Evolutionary conservation across 2,797 vertebrate species (phyloP), one percentile per base, ranked within the genome.

Genomic region (Syngnathus acus): DNA sequence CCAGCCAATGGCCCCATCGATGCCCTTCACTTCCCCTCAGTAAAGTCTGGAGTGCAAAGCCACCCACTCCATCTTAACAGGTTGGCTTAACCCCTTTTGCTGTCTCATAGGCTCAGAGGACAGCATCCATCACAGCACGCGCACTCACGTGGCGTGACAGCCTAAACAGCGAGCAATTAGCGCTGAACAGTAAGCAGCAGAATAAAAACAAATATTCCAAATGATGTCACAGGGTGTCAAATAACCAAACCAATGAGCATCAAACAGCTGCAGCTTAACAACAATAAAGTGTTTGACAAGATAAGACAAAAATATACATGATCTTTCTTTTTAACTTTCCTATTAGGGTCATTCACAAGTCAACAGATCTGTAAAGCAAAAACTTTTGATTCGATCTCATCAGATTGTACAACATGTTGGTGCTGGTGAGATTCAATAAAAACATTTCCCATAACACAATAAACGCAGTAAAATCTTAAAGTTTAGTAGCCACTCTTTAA

Each of bases 21-120:
- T 87, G 88, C 82, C 86, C 86, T 89, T 88, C 88, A 90, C 87
- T 88, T 86, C 76, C 50, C n/a, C 70, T 81, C 87, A 83, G 81
- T 80, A 78, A 81, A 83, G 86, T 87, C 82, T 81, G 81, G 69
- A 82, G 84, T 78, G 82, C 78, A 71, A 68, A 64, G 68, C 73
- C 69, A 74, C 82, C 78, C 76, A 78, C 84, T 90, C 85, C 78
- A 86, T 89, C 86, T 87, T 81, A 63, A 63, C 68, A 53, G 82
- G 79, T 83, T 83, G 81, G 71, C 85, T 87, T 86, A 87, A 88
- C 84, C 85, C 84, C 73, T 84, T 84, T 75, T 75, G 71, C 73
- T 67, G 67, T 65, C 68, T 82, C 83, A 84, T 79, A 84, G 70
- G 70, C 76, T 80, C 65, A 68, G n/a, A 87, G 78, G 75, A 82